Percentiles rank a stretch among this genome's conserved stretches.
Conservation (phyloP, 2,888 invertebrate species). For the Agapostemon virescens region DNA sequence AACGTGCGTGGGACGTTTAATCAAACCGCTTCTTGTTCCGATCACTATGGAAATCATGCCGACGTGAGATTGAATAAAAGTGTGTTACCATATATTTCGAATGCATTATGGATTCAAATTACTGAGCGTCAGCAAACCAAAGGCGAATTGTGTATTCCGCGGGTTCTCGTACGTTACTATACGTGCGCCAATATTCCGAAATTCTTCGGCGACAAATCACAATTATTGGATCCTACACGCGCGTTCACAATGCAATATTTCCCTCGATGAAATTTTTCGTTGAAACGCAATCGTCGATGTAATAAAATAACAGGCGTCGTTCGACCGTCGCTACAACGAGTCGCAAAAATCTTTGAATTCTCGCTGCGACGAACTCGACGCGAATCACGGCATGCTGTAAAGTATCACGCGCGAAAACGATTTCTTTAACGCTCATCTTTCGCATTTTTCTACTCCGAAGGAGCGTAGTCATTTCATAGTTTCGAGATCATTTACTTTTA, state of each 20-base stretch:
- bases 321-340: not conserved
- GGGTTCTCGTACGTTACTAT: not conserved
- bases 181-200: not conserved
- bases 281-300: not conserved
- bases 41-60: slow-evolving; percentile 28
- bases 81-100: not conserved
- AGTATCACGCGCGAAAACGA: not conserved
- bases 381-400: not conserved
- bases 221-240: slow-evolving; percentile 3
- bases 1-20: slow-evolving; percentile 12
- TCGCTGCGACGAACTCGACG: not conserved
- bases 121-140: slow-evolving; percentile 21
- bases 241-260: not conserved
- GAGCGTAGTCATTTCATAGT: not conserved
- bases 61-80: not conserved
- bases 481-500: not conserved
- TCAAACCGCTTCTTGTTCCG: slow-evolving; percentile 14
- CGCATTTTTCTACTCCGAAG: not conserved
- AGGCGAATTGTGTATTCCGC: slow-evolving; percentile 2
- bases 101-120: slow-evolving; percentile 17
- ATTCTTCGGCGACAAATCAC: slow-evolving; percentile 1
- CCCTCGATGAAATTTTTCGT: not conserved
- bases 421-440: not conserved
- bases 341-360: not conserved
- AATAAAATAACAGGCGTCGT: not conserved